phyloP scores from a whole-genome alignment of 2,888 invertebrate species.

The Plebejus argus region DNA sequence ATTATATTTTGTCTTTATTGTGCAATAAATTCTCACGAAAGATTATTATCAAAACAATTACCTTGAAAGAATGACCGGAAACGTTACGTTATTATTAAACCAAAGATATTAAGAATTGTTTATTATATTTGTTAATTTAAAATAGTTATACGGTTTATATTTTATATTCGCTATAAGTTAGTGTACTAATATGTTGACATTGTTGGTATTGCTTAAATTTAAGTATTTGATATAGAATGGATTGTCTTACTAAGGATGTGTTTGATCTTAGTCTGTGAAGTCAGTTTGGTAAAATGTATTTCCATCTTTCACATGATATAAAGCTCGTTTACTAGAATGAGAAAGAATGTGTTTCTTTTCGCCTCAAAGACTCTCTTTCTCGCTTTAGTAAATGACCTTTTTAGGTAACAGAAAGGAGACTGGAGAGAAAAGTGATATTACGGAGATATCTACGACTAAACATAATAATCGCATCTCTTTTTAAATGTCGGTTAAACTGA shows the following conservation, averaged over 20 bases:
- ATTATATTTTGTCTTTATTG: background rate
- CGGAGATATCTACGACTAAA: too few species aligned
- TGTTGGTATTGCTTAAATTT: conserved; percentile 44
- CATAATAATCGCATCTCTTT: too few species aligned
- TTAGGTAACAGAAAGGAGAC: background rate
- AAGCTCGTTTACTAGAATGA: background rate
- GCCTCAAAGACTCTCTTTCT: background rate
- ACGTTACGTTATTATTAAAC: conserved; percentile 58
- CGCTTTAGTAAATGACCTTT: background rate
- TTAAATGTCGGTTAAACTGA: background rate
- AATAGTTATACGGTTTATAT: conserved; percentile 32
- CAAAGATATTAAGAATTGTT: conserved; percentile 69
- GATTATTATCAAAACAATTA: background rate
- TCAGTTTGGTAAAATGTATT: conserved; percentile 33
- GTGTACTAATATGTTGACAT: conserved; percentile 41
- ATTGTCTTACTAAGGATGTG: conserved; percentile 34
- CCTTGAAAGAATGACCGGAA: conserved; percentile 47
- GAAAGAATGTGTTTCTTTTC: background rate
- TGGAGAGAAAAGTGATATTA: too few species aligned
- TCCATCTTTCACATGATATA: background rate
- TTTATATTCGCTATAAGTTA: conserved; percentile 21
- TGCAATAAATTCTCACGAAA: background rate
- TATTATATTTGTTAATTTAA: conserved; percentile 41
- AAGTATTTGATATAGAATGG: conserved; percentile 36
- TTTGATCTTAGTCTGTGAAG: background rate